phyloP scores from a whole-genome alignment of 2,888 invertebrate species.

The Blastobasis adustella region DNA sequence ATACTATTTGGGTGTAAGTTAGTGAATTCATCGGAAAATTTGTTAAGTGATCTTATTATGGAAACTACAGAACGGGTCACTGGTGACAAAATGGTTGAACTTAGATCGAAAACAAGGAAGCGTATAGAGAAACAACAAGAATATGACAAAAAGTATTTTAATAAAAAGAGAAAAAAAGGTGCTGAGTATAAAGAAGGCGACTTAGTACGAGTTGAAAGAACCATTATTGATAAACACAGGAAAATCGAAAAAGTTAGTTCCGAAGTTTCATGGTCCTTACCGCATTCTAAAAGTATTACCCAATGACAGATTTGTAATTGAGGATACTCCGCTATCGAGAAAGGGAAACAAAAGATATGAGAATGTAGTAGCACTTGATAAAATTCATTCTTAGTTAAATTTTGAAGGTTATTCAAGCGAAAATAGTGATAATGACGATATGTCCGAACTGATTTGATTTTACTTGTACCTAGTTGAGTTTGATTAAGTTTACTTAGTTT shows the following conservation, averaged over 20 bases:
- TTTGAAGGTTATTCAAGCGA: neutral
- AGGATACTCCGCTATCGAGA: neutral
- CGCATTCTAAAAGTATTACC: neutral
- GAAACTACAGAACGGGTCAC: neutral
- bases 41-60: neutral
- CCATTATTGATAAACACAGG: neutral
- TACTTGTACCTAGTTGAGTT: no score
- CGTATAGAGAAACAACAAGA: neutral
- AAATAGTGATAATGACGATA: neutral
- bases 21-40: neutral
- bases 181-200: neutral
- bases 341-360: neutral
- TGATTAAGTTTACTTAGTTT: no score
- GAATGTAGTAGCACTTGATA: neutral
- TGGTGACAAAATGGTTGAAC: neutral
- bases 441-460: no score
- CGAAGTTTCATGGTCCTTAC: neutral
- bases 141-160: neutral
- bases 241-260: neutral
- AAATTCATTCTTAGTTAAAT: neutral
- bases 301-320: conserved; percentile 1
- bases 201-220: neutral
- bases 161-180: neutral
- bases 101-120: neutral
- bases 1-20: neutral